Base-by-base conservation (phyloP, 2,113 vertebrate genomes). In the Grallaria varia region DNA sequence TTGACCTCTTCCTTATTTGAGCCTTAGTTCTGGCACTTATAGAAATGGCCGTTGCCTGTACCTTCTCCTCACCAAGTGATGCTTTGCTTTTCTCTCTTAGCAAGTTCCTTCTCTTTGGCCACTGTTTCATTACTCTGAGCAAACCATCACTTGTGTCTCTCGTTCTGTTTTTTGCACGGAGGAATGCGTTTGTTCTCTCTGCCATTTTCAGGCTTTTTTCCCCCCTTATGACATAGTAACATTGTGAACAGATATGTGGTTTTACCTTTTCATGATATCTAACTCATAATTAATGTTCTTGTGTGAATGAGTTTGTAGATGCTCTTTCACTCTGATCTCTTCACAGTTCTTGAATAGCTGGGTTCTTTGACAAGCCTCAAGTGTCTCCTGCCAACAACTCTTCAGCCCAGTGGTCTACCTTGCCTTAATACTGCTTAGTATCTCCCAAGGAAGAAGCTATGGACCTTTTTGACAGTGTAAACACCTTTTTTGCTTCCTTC, bases 141-240 rank as follows among this genome's bases (percentile, higher is more conserved):
- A 95, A 71, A 53, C 14, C 5, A 17, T 66, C 50, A 45, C 31
- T 73, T 45, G 19, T n/a, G 9, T 31, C 58, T 60, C 64, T 73
- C 28, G 30, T 66, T 84, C 27, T 87, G 59, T 11, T 63, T 24
- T 87, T 77, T 33, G 67, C 47, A 50, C 37, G 66, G 13, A 62
- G 14, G 16, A 75, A 10, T 50, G 8, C 17, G 12, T 14, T 2
- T 44, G 11, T 27, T 49, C 11, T 44, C 49, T 52, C 63, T 95
- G 37, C 14, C 20, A 23, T 62, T 95, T 66, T 87, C n/a, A 71
- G 35, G 11, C 18, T 78, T 39, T 71, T 49, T 25, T 18, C 1
- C 40, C 1, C 39, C 8, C 14, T 42, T 50, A 24, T 33, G 44
- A 13, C 0, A 0, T 33, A 67, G 42, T 45, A 33, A 30, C 9